Conservation (phyloP, 2,113 vertebrate species). For the Phaetusa simplex region DNA sequence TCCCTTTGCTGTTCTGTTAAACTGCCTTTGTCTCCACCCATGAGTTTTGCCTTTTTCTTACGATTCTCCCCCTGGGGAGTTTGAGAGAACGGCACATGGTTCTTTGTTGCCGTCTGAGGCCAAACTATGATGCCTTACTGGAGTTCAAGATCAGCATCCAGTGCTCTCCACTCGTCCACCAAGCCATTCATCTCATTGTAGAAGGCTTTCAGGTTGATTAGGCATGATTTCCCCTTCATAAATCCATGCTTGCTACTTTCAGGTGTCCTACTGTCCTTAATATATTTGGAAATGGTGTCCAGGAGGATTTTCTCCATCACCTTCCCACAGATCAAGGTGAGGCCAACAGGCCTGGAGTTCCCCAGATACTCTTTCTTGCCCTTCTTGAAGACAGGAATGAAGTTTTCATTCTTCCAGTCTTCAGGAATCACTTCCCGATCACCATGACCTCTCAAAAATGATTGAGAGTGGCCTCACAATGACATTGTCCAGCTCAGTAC, state of each 20-base stretch:
- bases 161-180: background rate
- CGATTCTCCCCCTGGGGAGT: too few species aligned
- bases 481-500: background rate
- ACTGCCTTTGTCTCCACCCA: too few species aligned
- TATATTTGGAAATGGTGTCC: background rate
- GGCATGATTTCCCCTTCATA: background rate
- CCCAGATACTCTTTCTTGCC: background rate
- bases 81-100: too few species aligned
- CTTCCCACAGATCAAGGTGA: background rate
- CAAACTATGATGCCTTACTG: too few species aligned
- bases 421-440: background rate
- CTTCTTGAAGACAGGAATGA: background rate
- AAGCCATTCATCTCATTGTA: background rate
- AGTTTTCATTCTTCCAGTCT: background rate
- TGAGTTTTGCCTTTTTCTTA: too few species aligned
- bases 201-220: background rate
- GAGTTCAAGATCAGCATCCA: background rate
- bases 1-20: too few species aligned
- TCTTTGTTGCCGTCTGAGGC: too few species aligned
- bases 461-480: too few species aligned
- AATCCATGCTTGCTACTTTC: background rate
- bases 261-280: background rate
- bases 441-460: background rate
- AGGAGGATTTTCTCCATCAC: background rate
- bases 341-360: background rate